These are phyloP conservation scores for Nicator chloris DNA, from an alignment of 2,113 vertebrate species.

Conservation along the genomic window DNA sequence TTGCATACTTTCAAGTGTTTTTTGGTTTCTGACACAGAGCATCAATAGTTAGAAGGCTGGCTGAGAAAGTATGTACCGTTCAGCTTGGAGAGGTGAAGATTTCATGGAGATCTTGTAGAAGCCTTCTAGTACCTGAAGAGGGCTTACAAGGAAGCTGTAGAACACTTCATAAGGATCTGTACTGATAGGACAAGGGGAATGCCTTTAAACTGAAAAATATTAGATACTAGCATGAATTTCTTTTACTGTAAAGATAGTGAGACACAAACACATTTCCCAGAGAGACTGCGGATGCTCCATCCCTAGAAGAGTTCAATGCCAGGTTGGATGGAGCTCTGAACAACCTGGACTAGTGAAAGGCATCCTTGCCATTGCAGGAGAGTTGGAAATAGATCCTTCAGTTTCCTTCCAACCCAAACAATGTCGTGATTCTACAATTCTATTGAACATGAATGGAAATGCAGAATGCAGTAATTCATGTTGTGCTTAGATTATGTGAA, in stretches of 20 bases:
- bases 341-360: not conserved
- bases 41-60: not conserved
- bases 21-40: not conserved
- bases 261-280: not conserved
- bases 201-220: not conserved
- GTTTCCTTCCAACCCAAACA: not conserved
- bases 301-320: not conserved
- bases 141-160: not conserved
- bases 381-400: not conserved
- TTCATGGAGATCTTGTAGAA: rapidly evolving
- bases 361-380: not conserved
- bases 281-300: not conserved
- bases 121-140: not conserved
- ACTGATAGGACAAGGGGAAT: not conserved
- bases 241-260: not conserved
- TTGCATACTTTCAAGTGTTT: not conserved
- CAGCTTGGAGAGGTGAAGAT: not conserved
- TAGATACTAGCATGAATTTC: not conserved
- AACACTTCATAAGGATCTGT: not conserved
- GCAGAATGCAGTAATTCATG: not conserved
- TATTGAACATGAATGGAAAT: not conserved
- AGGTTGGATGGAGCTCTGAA: not conserved
- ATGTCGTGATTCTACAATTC: rapidly evolving
- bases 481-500: not conserved
- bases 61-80: not conserved